Evolutionary conservation across 2,888 invertebrate species (phyloP).

Genomic region (Calliphora vomitoria): DNA sequence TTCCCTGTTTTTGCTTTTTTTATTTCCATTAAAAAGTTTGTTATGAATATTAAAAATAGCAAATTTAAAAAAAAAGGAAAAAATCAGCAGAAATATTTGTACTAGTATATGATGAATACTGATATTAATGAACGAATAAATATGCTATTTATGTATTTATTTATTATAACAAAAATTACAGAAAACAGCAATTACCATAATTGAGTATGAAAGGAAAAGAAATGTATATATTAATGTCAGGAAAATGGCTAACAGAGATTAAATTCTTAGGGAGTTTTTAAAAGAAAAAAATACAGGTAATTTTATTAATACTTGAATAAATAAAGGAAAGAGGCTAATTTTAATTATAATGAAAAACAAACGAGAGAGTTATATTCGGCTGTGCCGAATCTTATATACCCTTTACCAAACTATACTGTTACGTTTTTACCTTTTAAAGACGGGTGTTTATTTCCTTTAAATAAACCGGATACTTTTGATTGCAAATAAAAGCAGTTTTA

Average conservation of each 20-base stretch:
- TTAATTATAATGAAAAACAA: too few species aligned
- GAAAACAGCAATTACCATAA: not conserved
- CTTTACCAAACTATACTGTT: too few species aligned
- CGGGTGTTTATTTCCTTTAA: too few species aligned
- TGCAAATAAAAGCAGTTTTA: too few species aligned
- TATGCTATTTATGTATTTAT: not conserved
- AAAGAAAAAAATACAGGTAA: not conserved
- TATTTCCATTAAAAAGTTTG: not conserved
- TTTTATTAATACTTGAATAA: not conserved
- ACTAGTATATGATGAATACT: not conserved
- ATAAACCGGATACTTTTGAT: too few species aligned
- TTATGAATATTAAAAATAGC: constrained; percentile 18
- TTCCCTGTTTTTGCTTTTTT: too few species aligned
- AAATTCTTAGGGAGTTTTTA: not conserved
- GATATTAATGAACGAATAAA: not conserved
- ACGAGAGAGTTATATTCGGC: too few species aligned
- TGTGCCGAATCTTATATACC: too few species aligned
- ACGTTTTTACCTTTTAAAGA: too few species aligned
- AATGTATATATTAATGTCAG: not conserved
- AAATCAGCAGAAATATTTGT: not conserved
- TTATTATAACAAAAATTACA: not conserved
- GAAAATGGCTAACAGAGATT: not conserved
- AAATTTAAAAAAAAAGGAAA: constrained; percentile 5
- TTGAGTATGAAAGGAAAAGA: not conserved
- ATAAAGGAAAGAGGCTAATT: too few species aligned